Evolutionary conservation across 37 sponge, comb jelly and placozoan genomes (phyloP), one percentile per base, ranked within the genome.

Genomic region (Cladorhizidae sp.): DNA sequence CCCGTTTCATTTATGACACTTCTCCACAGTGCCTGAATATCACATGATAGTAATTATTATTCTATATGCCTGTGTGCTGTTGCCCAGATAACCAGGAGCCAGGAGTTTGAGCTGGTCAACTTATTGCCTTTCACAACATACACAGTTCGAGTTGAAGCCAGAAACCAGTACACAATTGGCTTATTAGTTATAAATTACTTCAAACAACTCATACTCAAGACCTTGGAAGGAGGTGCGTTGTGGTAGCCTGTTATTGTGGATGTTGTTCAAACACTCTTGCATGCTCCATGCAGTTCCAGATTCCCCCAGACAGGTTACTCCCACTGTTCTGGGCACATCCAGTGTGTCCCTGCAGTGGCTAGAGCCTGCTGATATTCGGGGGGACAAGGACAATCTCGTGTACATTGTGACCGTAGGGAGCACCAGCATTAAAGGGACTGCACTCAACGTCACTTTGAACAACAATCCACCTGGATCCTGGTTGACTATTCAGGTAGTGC

Each of bases 171-270:
- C 36, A 74, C 74, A 2, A 33, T 54, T 25, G n/a, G 33, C 8
- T 14, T 9, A 54, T 17, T 25, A 0, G 20, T 52, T 17, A 20
- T 1, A 9, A 33, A 54, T n/a, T 36, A 25, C 36, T 17, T 54
- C 20, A 1, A 21, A 51, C 2, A 25, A 20, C 57, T 37, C 21
- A 40, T 26, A 1, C 23, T 25, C 23, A 38, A 45, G 64, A 77
- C 77, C 1, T 1, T 28, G 11, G 56, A 50, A 54, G 74, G 74
- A 74, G 74, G 74, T 74, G 49, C 18, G 25, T 23, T 6, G 12
- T 59, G 6, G n/a, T n/a, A n/a, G 12, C 5, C 28, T 59, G 28
- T 59, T 28, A 7, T 67, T 18, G 2, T 67, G 3, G n/a, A 8
- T 67, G 31, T 67, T 37, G 68, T 32, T 31, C 6, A 35, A 35